Conservation (phyloP, 2,888 invertebrate genomes). For the Pristionchus fissidentatus region DNA sequence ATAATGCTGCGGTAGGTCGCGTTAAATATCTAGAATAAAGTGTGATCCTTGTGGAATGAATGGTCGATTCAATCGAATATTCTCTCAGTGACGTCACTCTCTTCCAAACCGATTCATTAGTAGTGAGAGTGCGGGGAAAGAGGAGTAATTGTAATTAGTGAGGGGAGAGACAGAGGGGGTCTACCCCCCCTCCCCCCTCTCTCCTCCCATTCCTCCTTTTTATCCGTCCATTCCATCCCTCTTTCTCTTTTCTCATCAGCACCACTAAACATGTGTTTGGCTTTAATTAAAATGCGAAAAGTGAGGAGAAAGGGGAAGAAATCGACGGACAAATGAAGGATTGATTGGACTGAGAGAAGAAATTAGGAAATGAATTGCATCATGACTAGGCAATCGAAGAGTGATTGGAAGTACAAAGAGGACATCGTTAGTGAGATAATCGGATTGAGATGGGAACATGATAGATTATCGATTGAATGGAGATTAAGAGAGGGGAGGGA, state of each 20-base stretch:
- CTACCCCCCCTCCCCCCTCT: neutral
- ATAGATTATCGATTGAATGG: constrained; percentile 11
- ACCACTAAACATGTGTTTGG: constrained; percentile 23
- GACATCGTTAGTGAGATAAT: neutral
- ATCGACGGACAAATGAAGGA: neutral
- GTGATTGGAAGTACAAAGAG: neutral
- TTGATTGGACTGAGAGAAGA: neutral
- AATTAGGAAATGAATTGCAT: neutral
- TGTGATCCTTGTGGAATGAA: neutral
- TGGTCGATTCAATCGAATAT: neutral
- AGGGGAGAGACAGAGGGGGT: constrained; percentile 7
- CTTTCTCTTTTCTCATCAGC: neutral
- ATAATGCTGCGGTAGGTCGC: too few relatives aligned
- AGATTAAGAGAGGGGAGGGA: neutral
- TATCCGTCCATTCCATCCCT: neutral
- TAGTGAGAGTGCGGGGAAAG: constrained; percentile 17
- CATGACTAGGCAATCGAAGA: constrained; percentile 9
- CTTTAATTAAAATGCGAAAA: constrained; percentile 20
- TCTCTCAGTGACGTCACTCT: neutral
- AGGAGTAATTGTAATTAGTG: constrained; percentile 8
- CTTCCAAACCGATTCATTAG: neutral
- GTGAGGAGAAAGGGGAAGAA: constrained; percentile 5
- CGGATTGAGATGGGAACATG: neutral
- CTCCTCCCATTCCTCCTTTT: neutral
- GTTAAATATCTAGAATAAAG: too few relatives aligned